phyloP scores from a whole-genome alignment of 2,113 vertebrate species.

The Carassius carassius region DNA sequence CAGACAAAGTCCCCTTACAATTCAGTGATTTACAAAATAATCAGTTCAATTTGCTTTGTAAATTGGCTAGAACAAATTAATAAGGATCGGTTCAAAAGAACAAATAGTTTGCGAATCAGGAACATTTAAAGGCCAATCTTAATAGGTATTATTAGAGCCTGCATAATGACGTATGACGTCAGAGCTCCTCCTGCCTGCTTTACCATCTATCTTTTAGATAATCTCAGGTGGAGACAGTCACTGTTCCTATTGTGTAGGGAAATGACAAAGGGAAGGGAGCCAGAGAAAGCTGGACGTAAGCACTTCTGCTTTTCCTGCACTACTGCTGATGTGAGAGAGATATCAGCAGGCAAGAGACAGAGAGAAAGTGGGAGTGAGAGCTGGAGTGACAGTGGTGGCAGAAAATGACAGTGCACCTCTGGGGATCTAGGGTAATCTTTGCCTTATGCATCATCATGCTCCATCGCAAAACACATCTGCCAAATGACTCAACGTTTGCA shows the following conservation, averaged over 20 bases:
- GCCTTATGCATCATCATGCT: conserved; percentile 54
- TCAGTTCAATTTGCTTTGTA: not conserved
- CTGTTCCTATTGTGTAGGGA: conserved; percentile 22
- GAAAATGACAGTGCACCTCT: conserved; percentile 41
- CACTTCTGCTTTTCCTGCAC: conserved; percentile 58
- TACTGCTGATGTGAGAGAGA: conserved; percentile 62
- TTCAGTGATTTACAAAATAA: not conserved
- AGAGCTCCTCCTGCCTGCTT: conserved; percentile 14
- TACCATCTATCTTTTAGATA: conserved; percentile 42
- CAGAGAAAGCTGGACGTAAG: conserved; percentile 55
- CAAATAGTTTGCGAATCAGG: not conserved
- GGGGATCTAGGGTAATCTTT: conserved; percentile 48
- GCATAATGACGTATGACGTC: not conserved
- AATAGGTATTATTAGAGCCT: not conserved
- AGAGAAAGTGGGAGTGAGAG: conserved; percentile 34
- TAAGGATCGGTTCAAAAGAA: not conserved
- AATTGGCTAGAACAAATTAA: not conserved
- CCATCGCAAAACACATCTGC: conserved; percentile 44
- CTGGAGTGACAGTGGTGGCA: conserved; percentile 43
- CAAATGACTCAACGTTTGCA: conserved; percentile 31
- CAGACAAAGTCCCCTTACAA: not conserved
- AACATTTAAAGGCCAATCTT: not conserved
- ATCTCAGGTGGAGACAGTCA: conserved; percentile 49
- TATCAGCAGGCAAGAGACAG: conserved; percentile 41
- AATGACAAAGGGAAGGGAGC: conserved; percentile 34